Evolutionary conservation across 2,888 invertebrate genomes (phyloP).

Genomic region (Drymonia ruficornis): DNA sequence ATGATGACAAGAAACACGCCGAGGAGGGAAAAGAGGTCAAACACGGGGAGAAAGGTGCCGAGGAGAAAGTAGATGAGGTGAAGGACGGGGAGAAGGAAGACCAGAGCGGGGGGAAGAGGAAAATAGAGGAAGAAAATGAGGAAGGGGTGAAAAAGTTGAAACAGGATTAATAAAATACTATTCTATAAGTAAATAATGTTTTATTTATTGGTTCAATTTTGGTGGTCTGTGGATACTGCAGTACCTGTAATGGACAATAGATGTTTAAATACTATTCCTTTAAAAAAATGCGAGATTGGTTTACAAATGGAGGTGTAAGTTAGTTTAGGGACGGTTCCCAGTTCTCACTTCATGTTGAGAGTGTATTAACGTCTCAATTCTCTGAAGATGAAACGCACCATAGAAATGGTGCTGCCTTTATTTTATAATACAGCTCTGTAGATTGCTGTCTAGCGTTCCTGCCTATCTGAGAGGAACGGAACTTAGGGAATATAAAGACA

Average conservation of each 20-base stretch:
- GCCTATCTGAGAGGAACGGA: too few species aligned
- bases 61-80: constrained; percentile 6
- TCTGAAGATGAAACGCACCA: too few species aligned
- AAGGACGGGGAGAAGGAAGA: constrained; percentile 1
- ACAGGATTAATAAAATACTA: constrained; percentile 28
- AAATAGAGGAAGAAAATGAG: background rate
- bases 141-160: constrained; percentile 27
- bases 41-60: background rate
- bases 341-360: too few species aligned
- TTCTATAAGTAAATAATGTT: constrained; percentile 17
- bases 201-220: constrained; percentile 23
- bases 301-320: too few species aligned
- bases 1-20: background rate
- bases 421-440: too few species aligned
- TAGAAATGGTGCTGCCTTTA: too few species aligned
- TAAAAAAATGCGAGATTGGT: background rate
- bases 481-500: too few species aligned
- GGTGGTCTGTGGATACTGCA: constrained; percentile 11
- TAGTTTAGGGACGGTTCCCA: too few species aligned
- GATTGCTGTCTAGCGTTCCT: too few species aligned
- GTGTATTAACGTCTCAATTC: too few species aligned
- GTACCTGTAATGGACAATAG: constrained; percentile 16
- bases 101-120: background rate
- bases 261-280: background rate
- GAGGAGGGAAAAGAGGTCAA: background rate